Percentiles rank a stretch among this genome's conserved stretches.
Evolutionary conservation across 2,113 vertebrate genomes (phyloP).

Genomic region (Mohoua ochrocephala): DNA sequence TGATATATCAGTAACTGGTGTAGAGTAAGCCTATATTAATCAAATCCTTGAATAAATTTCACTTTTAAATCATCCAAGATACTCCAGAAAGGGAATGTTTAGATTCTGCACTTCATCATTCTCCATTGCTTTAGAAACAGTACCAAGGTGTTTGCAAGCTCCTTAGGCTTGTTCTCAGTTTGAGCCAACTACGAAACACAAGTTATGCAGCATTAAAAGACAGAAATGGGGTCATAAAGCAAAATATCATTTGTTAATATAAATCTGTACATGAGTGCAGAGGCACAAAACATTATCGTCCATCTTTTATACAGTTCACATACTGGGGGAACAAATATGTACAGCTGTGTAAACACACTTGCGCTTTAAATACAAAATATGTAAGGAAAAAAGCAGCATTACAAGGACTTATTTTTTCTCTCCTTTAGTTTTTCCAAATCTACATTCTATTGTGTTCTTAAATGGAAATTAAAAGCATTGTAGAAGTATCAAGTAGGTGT

Average conservation of each 20-base stretch:
- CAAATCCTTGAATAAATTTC: conserved; percentile 28
- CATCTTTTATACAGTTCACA: neutral
- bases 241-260: neutral
- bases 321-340: neutral
- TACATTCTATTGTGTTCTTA: neutral
- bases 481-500: neutral
- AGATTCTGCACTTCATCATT: neutral
- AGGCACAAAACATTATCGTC: neutral
- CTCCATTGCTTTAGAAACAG: neutral
- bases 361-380: neutral
- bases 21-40: neutral
- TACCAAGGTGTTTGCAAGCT: neutral
- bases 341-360: neutral
- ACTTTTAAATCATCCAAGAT: neutral
- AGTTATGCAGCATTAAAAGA: neutral
- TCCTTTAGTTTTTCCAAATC: neutral
- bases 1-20: neutral
- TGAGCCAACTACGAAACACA: neutral
- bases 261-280: neutral
- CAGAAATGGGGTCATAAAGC: neutral
- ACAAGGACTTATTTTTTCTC: neutral
- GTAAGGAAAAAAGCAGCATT: neutral
- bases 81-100: neutral
- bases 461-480: neutral
- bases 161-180: neutral